phyloP scores from a whole-genome alignment of 2,113 vertebrate species.

The Cichladusa arquata region DNA sequence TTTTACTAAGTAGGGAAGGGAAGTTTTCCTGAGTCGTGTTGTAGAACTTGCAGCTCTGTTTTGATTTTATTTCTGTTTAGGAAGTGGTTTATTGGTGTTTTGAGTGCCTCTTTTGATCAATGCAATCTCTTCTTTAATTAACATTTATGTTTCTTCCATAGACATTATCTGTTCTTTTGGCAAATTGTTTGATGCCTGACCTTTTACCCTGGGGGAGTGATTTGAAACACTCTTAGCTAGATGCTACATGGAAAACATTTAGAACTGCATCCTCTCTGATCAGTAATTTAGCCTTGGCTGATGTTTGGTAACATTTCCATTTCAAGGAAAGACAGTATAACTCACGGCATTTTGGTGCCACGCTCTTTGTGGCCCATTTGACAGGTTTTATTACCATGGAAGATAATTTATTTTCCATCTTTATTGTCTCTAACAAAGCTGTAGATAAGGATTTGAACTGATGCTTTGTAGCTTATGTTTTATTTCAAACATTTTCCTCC shows the following conservation, averaged over 20 bases:
- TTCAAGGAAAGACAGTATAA: background rate
- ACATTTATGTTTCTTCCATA: conserved; percentile 7
- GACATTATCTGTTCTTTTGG: conserved; percentile 15
- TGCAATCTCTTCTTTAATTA: background rate
- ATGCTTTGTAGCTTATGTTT: background rate
- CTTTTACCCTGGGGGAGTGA: background rate
- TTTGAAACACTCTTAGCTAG: background rate
- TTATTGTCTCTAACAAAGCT: background rate
- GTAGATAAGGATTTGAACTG: background rate
- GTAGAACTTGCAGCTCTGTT: background rate
- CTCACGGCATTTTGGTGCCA: background rate
- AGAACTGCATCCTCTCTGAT: background rate
- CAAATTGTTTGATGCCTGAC: conserved; percentile 7
- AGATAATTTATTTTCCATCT: background rate
- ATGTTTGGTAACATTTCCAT: background rate
- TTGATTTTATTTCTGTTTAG: background rate
- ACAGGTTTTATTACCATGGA: background rate
- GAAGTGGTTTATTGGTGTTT: conserved; percentile 19
- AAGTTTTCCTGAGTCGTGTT: background rate
- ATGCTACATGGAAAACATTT: background rate
- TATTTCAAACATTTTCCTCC: background rate
- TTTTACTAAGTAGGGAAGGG: background rate
- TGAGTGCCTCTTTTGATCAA: conserved; percentile 14
- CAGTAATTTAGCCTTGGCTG: background rate
- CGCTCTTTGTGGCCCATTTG: background rate